Percentiles rank a stretch among this genome's conserved stretches.
phyloP scores from a whole-genome alignment of 92 coral and sea anemone species.

The Zoanthus gigantus region DNA sequence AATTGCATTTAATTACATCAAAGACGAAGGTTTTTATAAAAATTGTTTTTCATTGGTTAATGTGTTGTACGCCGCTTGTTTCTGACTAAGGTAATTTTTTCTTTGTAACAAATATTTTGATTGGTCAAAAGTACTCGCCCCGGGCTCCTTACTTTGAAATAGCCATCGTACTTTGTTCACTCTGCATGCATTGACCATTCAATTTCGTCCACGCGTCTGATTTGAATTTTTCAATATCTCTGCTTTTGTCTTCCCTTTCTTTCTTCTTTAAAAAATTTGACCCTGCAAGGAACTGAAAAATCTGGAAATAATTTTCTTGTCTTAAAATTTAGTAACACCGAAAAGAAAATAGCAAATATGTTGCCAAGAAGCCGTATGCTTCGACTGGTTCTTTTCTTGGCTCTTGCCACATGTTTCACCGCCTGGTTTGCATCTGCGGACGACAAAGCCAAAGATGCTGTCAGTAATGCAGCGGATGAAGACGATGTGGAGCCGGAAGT shows the following conservation, averaged over 20 bases:
- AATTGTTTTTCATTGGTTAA: slow-evolving; percentile 40
- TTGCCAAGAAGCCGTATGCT: slow-evolving; percentile 32
- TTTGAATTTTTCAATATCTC: slow-evolving; percentile 63
- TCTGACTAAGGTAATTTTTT: background rate
- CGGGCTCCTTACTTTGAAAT: background rate
- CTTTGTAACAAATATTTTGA: slow-evolving; percentile 33
- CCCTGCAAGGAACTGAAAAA: slow-evolving; percentile 20
- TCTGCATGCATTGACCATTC: slow-evolving; percentile 78
- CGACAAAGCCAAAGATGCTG: slow-evolving; percentile 72
- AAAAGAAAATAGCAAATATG: slow-evolving; percentile 16
- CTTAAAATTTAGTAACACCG: background rate
- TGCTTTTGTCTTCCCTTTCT: slow-evolving; percentile 39
- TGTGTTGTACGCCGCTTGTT: background rate
- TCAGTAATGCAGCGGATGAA: slow-evolving; percentile 67
- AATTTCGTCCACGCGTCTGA: slow-evolving; percentile 94
- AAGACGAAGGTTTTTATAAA: background rate
- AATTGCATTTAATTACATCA: background rate
- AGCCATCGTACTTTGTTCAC: slow-evolving; percentile 74
- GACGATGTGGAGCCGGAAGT: slow-evolving; percentile 79
- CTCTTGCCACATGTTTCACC: slow-evolving; percentile 52
- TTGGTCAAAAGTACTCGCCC: slow-evolving; percentile 55
- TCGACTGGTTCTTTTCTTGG: slow-evolving; percentile 48
- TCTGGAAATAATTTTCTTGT: background rate
- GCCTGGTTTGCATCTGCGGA: slow-evolving; percentile 57
- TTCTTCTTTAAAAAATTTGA: slow-evolving; percentile 29